Conservation (phyloP, 64 coral and sea anemone genomes). For the Acropora tenuis region DNA sequence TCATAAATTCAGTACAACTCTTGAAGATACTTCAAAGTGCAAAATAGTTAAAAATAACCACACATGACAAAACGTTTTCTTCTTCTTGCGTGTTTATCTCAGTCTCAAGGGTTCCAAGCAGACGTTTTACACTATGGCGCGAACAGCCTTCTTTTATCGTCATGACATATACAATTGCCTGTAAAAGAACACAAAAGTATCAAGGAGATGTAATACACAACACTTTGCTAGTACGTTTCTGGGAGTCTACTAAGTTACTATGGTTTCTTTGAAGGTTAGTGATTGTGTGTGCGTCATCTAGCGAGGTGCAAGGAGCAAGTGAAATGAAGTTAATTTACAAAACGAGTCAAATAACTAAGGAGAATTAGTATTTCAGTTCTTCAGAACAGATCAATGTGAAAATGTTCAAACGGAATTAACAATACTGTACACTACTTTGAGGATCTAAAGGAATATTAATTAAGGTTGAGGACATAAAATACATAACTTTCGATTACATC, state of each 20-base stretch:
- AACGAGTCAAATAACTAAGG: too few relatives aligned
- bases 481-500: not conserved
- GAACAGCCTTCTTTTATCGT: not conserved
- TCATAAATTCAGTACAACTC: not conserved
- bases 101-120: not conserved
- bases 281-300: too few relatives aligned
- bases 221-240: not conserved
- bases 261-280: too few relatives aligned
- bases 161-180: not conserved
- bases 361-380: too few relatives aligned
- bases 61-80: not conserved
- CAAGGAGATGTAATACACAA: not conserved
- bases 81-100: not conserved
- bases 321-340: too few relatives aligned
- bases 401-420: too few relatives aligned
- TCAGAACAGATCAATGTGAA: too few relatives aligned
- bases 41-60: not conserved
- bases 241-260: not conserved
- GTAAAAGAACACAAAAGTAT: not conserved
- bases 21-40: not conserved
- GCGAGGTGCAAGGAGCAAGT: too few relatives aligned
- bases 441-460: not conserved
- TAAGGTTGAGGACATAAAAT: not conserved
- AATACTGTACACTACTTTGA: not conserved
- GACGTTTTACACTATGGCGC: not conserved